Evolutionary conservation across 1,140 invertebrate species (phyloP).

Genomic region (Microplitis mediator): DNA sequence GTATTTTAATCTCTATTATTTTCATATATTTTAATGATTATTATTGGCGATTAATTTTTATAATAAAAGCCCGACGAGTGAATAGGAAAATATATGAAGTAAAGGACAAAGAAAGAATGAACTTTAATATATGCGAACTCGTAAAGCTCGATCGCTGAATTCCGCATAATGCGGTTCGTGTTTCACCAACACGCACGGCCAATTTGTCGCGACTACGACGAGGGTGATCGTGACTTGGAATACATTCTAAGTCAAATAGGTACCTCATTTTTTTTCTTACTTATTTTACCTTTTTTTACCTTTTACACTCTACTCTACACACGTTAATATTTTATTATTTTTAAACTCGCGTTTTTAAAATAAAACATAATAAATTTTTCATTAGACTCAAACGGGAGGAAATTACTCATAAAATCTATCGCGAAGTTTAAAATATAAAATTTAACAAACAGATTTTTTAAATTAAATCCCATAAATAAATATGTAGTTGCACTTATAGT

Average conservation of each 20-base stretch:
- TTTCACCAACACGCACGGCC: constrained; percentile 47
- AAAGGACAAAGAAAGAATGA: constrained; percentile 12
- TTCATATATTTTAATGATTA: neutral
- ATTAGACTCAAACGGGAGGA: no score
- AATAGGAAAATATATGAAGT: neutral
- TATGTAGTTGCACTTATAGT: constrained; percentile 1
- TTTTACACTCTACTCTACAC: no score
- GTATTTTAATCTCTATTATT: neutral
- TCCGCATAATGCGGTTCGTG: constrained; percentile 47
- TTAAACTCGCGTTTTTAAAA: no score
- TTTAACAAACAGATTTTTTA: constrained; percentile 17
- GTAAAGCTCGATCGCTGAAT: constrained; percentile 44
- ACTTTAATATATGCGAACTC: constrained; percentile 39
- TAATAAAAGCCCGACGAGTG: no score
- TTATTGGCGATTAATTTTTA: neutral
- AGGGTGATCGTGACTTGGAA: constrained; percentile 41
- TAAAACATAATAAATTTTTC: no score
- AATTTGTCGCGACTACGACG: constrained; percentile 49
- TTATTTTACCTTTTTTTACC: constrained; percentile 5
- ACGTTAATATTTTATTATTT: constrained; percentile 4
- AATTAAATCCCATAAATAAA: constrained; percentile 42
- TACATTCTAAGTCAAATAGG: constrained; percentile 31
- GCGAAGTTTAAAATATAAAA: neutral
- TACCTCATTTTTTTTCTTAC: constrained; percentile 7
- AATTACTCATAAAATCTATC: neutral